Evolutionary conservation across 2,797 vertebrate genomes (phyloP), one percentile per base, ranked within the genome.

Genomic region (Pangasius mekongensis): DNA sequence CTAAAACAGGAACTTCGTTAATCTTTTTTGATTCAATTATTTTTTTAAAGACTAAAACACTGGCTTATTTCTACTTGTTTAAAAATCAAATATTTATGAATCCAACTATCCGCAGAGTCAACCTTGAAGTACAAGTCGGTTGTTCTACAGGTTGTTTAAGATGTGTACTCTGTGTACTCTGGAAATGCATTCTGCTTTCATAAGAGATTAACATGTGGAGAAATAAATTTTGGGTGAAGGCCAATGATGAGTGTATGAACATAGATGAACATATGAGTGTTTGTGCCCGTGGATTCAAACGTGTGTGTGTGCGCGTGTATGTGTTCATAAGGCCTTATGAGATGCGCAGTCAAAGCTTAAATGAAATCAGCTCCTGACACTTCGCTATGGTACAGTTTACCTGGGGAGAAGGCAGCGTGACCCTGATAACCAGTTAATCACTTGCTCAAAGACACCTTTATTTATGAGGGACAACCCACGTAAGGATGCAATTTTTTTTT

Each of bases 401-500:
- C 96, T 95, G 94, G 95, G 95, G 96, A 95, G 69, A 88, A 16
- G 95, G 93, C 91, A 92, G 92, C 91, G 93, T 94, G 95, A 93
- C 94, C 89, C 95, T 95, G 95, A 95, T 96, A 96, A 95, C 94
- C 95, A 7, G 94, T 96, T 97, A 97, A 97, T 98, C 96, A 97
- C 94, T 94, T 95, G 88, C 90, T 95, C 94, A 94, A 93, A 94
- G 95, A 97, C 94, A 94, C 95, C 95, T 96, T 97, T 95, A 97
- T 98, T 98, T 97, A 97, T 97, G 95, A 97, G 96, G 94, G 96
- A 96, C 96, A 95, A 96, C 95, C 96, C 97, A 97, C 95, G 93
- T 94, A 95, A 96, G 95, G 96, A 97, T 97, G 96, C 95, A 95
- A 95, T 13, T 58, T n/a, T 33, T 66, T 66, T 97, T 93, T 93